Evolutionary conservation across 92 coral and sea anemone genomes (phyloP), one percentile per base, ranked within the genome.

Genomic region (Pocillopora grandis): DNA sequence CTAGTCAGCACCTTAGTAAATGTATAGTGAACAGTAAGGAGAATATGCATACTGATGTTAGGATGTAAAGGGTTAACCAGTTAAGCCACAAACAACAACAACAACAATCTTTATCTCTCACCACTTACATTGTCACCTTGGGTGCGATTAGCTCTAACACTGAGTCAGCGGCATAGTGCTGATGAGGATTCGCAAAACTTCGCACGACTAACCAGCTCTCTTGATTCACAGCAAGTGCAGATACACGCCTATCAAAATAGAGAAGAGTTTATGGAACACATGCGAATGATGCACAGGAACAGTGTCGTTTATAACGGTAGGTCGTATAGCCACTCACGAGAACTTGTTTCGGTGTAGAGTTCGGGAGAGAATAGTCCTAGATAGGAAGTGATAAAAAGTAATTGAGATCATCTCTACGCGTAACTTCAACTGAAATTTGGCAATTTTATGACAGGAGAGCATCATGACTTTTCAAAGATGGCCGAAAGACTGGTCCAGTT

Each of bases 241-340:
- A 98, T 93, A 37, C 97, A 96, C 78, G 91, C 90, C 79, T 92
- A 91, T 84, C 89, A 97, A 76, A 86, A 87, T 65, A 88, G 95
- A 78, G 99, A 96, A 58, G 99, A 96, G 84, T 96, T 96, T 23
- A 77, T 96, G 88, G 99, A 93, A 0, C 94, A 91, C 75, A 95
- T 92, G 67, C 90, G 86, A 75, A 85, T 96, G 78, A 88, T 96
- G 72, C 86, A 87, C 69, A 71, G 88, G 31, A 96, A 96, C 92
- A 94, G 99, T 76, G 85, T 93, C 35, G 68, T 96, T 16, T 96
- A 96, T 62, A 96, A 96, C 66, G 99, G 99, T 96, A 76, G 57
- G 96, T 76, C 10, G 2, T n/a, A 14, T 9, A 18, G 58, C 7
- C 61, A 42, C 35, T 62, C 12, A 48, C 79, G 16, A 10, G 65